Conservation (phyloP, 2,888 invertebrate genomes). For the Zygogramma bicolorata region DNA sequence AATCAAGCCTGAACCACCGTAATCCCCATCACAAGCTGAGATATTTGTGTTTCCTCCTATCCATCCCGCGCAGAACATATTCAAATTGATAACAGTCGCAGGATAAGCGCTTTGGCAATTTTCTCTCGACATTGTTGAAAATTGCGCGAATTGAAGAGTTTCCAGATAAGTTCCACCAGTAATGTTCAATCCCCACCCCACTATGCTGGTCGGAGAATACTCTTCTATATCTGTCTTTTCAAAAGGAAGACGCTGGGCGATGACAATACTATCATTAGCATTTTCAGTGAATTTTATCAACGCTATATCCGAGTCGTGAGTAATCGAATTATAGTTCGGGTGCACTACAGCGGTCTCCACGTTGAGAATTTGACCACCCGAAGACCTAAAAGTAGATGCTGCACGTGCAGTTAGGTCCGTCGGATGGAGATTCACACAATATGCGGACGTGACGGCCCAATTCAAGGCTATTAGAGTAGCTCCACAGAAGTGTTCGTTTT, state of each 20-base stretch:
- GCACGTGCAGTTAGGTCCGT: conserved; percentile 22
- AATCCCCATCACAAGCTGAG: conserved; percentile 50
- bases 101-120: conserved; percentile 9
- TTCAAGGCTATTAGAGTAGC: conserved; percentile 16
- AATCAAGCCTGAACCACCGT: conserved; percentile 49
- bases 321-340: conserved; percentile 26
- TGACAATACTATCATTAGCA: background rate
- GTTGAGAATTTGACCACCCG: conserved; percentile 32
- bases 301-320: conserved; percentile 34
- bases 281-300: conserved; percentile 24
- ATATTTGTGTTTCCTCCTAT: conserved; percentile 63
- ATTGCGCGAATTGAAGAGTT: conserved; percentile 31
- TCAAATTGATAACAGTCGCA: conserved; percentile 57
- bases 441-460: conserved; percentile 14
- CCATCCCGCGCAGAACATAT: conserved; percentile 71
- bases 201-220: conserved; percentile 25
- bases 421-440: background rate
- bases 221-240: background rate
- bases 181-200: conserved; percentile 37
- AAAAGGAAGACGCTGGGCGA: background rate
- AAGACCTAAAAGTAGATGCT: conserved; percentile 25
- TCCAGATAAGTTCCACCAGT: conserved; percentile 27
- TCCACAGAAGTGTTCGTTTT: conserved; percentile 12
- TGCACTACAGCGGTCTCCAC: conserved; percentile 24
- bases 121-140: conserved; percentile 16